Base-by-base conservation (phyloP, 2,113 vertebrate genomes). In the Daboia siamensis region DNA sequence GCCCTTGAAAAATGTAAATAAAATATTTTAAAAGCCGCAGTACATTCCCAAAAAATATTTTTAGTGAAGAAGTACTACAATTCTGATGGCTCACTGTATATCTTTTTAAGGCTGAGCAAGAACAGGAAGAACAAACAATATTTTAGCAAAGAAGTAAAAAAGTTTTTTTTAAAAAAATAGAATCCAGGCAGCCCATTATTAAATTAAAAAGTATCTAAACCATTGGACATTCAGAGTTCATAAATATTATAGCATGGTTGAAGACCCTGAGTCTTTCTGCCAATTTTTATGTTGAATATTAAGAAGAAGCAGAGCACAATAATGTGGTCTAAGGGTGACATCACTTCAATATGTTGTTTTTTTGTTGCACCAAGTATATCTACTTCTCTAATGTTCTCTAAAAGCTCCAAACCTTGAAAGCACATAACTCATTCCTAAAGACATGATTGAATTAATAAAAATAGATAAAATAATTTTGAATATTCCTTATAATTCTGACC, bases 151-250 rank as follows among this genome's bases (percentile, higher is more conserved):
- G 74, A 80, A 33, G 1, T 33, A 15, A 74, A 74, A 33, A 15
- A 11, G 23, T 23, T 87, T 64, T 87, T 26, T 87, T 26, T 64
- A 52, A n/a, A n/a, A n/a, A 39, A 39, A 26, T 92, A 93, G 84
- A 92, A 91, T 95, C 54, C 5, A 87, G 46, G 2, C 86, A 87
- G 48, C 13, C 86, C 48, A 52, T 87, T 87, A 87, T 51, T 52
- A 52, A 48, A 86, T 52, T 86, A n/a, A 52, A 51, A 26, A 44
- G 15, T 80, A 39, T 17, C 17, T 80, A 80, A 80, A 80, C 17
- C 33, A 56, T 33, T 39, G 15, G 7, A 88, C 9, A 39, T 3
- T 56, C 3, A 56, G 7, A 29, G 15, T 88, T 39, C 20, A 56
- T 56, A 8, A 88, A 88, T 23, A 88, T 88, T 39, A 55, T 88